phyloP scores from a whole-genome alignment of 1,140 invertebrate species.

The Archegozetes longisetosus region DNA sequence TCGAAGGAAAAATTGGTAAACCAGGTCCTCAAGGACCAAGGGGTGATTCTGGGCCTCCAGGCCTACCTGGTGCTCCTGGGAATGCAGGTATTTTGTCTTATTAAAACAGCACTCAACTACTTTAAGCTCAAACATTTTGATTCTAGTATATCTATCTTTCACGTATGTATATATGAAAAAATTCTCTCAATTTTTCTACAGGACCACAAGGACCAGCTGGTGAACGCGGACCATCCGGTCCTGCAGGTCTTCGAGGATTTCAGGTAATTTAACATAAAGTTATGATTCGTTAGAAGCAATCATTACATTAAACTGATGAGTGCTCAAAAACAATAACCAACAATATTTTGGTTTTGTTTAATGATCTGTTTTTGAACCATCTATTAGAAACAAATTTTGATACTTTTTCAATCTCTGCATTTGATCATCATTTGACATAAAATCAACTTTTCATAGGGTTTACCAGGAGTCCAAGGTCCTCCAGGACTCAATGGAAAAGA shows the following conservation, averaged over 20 bases:
- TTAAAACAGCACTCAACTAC: slow-evolving; percentile 3
- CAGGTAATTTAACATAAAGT: slow-evolving; percentile 29
- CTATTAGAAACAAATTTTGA: background rate
- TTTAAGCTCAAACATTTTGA: background rate
- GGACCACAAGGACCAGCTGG: slow-evolving; percentile 40
- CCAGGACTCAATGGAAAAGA: slow-evolving; percentile 14
- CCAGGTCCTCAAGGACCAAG: slow-evolving; percentile 39
- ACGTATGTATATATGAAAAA: background rate
- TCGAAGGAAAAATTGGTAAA: slow-evolving; percentile 52
- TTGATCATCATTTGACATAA: background rate
- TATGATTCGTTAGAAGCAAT: background rate
- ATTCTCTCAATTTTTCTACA: background rate
- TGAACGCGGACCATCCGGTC: slow-evolving; percentile 50
- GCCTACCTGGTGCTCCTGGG: slow-evolving; percentile 31
- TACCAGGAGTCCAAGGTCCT: slow-evolving; percentile 15
- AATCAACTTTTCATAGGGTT: slow-evolving; percentile 1
- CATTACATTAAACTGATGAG: too few species aligned
- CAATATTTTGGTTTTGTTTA: too few species aligned
- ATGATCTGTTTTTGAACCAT: too few species aligned
- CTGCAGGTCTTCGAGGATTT: slow-evolving; percentile 44
- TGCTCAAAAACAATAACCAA: too few species aligned
- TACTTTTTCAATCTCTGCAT: background rate
- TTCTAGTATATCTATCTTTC: background rate
- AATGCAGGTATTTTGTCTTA: slow-evolving; percentile 5
- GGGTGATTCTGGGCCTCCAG: slow-evolving; percentile 38